Conservation (phyloP, 1,140 invertebrate species). For the Ptiloglossa arizonensis region DNA sequence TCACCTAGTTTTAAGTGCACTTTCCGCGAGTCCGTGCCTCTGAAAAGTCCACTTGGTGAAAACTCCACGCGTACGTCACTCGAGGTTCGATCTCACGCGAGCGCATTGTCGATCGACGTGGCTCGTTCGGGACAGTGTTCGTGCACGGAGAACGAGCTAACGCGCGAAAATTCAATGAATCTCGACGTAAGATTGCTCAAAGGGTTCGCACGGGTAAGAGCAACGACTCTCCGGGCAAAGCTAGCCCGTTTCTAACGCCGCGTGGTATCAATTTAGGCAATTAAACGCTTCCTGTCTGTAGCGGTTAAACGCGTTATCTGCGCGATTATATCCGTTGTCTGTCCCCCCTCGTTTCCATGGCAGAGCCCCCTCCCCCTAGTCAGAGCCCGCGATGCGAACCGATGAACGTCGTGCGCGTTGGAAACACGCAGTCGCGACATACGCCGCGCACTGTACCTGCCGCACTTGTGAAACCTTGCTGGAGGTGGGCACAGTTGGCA, state of each 20-base stretch:
- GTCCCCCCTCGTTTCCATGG: slow-evolving; percentile 23
- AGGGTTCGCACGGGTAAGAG: not conserved
- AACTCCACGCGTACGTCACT: no score
- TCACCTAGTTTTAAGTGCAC: no score
- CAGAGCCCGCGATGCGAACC: no score
- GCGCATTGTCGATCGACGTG: no score
- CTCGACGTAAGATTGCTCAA: not conserved
- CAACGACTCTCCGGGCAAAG: not conserved
- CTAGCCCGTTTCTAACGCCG: slow-evolving; percentile 26
- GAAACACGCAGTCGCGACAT: slow-evolving; percentile 51
- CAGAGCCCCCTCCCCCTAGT: no score
- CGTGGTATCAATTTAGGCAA: slow-evolving; percentile 77
- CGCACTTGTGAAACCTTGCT: slow-evolving; percentile 71
- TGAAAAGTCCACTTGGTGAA: no score
- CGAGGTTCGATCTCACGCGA: no score
- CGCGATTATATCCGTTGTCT: slow-evolving; percentile 66
- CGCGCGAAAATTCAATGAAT: not conserved
- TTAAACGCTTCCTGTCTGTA: slow-evolving; percentile 74
- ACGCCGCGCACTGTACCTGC: slow-evolving; percentile 52
- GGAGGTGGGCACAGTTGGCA: slow-evolving; percentile 65
- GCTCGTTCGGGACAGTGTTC: no score
- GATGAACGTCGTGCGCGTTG: no score
- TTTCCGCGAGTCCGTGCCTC: no score
- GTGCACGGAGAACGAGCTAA: no score
- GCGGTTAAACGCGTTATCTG: slow-evolving; percentile 73